Base-by-base conservation (phyloP, 2,888 invertebrate genomes). In the Drosophila affinis region DNA sequence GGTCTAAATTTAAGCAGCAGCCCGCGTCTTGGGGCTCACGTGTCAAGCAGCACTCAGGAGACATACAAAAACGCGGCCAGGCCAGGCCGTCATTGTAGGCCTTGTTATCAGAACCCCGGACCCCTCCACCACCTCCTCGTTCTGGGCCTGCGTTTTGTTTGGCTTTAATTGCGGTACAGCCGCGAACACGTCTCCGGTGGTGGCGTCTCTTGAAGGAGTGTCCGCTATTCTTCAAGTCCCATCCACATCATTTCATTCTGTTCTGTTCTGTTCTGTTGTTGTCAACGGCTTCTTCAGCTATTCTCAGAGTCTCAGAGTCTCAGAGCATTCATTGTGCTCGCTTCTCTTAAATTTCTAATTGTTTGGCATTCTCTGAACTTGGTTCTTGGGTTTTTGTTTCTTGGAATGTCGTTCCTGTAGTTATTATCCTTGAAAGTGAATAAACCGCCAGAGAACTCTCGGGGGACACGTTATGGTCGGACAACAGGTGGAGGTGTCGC, bases 321-420 rank as follows among this genome's bases (percentile, higher is more conserved):
- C 58, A 21, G 21, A 32, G 29, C 29, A 32, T 32, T 32, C 78
- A 72, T 65, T 81, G 79, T 65, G 52, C 72, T 32, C 32, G 10
- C 3, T 80, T 70, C 72, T 83, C 69, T 69, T 17, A 39, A 58
- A 56, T 67, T 69, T 74, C 14, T 69, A 68, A 74, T 83, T 83
- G 67, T 68, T 68, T 32, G 57, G 58, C 69, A 52, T 39, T 52
- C 45, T 45, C n/a, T 44, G 24, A 34, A 4, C 34, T 14, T 39
- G 34, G 32, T 9, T 34, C 1, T 10, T 12, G 34, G 24, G 4
- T 24, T 4, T 4, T 24, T 24, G 24, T 24, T 34, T 34, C 10
- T 10, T 32, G 10, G 9, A 1, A 27, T 7, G 27, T 2, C 27
- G 7, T 2, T 27, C 27, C 27, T 27, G 32, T 14, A 14, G 4